These are phyloP conservation scores for Nannoperca australis DNA, from an alignment of 2,797 vertebrate genomes.

Conservation along the genomic window DNA sequence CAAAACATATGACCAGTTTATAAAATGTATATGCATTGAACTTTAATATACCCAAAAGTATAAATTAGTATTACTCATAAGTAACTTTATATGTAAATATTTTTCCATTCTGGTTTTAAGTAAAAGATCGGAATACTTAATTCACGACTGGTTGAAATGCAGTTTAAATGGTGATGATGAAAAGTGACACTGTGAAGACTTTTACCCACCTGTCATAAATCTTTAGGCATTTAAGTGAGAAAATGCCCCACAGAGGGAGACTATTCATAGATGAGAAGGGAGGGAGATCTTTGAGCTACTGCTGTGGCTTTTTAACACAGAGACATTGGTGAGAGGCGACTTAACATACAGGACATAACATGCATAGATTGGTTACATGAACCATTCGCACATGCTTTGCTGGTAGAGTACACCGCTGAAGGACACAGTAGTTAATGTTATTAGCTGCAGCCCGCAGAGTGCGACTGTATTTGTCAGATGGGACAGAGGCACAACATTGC, in stretches of 20 bases:
- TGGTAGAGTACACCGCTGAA: slow-evolving; percentile 71
- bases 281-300: background rate
- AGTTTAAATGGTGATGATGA: background rate
- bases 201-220: background rate
- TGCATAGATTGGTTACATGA: slow-evolving; percentile 31
- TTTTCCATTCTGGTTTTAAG: background rate
- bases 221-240: slow-evolving; percentile 1
- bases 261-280: background rate
- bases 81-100: background rate
- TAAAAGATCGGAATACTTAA: background rate
- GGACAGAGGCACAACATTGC: slow-evolving; percentile 64
- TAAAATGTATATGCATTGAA: background rate
- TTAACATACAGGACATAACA: slow-evolving; percentile 28
- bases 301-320: slow-evolving; percentile 4
- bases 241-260: background rate
- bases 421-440: slow-evolving; percentile 81
- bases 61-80: background rate
- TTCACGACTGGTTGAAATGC: background rate
- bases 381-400: slow-evolving; percentile 38
- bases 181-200: background rate
- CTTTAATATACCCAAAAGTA: background rate
- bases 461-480: slow-evolving; percentile 79
- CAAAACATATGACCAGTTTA: background rate
- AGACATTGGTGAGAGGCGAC: background rate
- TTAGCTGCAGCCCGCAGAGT: slow-evolving; percentile 80